Base-by-base conservation (phyloP, 2,113 vertebrate species). In the Halichoerus grypus region DNA sequence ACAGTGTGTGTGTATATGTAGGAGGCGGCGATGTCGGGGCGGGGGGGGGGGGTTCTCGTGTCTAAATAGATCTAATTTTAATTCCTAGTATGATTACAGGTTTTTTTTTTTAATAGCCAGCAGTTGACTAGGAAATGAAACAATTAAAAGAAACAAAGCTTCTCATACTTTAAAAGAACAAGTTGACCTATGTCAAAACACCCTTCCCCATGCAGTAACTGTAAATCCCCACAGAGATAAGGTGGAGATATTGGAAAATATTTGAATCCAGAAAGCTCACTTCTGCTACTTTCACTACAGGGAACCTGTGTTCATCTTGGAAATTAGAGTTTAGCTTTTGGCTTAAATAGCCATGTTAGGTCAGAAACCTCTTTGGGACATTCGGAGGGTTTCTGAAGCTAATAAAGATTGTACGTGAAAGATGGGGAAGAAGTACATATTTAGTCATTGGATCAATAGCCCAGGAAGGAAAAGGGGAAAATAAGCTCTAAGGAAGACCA, bases 121-220 rank as follows among this genome's bases (percentile, higher is more conserved):
- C 65, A 63, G 18, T 71, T 61, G 21, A 95, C n/a, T 83, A 92
- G 71, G 46, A 95, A 96, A 61, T 93, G 61, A 96, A 96, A 92
- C 3, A n/a, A 19, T 69, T 82, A 53, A 76, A 33, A 85, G 26
- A 19, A 93, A 77, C 46, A 63, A 82, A 96, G 12, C 61, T 88
- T 84, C 33, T 91, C 39, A 18, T 57, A 42, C 49, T 94, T 88
- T 31, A 63, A 91, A 88, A 76, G 57, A 88, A 69, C 24, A 72
- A 59, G 7, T 7, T 72, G 72, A 67, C 91, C 39, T 67, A 12
- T 76, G 71, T 90, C 67, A 89, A 53, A 94, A 72, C 61, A 83
- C 9, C 53, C 18, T 90, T 59, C 28, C 53, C 51, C 19, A 2
- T 51, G 21, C 0, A 16, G 31, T 79, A 80, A 36, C 33, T 36